Conservation (phyloP, 2,797 vertebrate genomes). For the Enteromius viviparus region DNA sequence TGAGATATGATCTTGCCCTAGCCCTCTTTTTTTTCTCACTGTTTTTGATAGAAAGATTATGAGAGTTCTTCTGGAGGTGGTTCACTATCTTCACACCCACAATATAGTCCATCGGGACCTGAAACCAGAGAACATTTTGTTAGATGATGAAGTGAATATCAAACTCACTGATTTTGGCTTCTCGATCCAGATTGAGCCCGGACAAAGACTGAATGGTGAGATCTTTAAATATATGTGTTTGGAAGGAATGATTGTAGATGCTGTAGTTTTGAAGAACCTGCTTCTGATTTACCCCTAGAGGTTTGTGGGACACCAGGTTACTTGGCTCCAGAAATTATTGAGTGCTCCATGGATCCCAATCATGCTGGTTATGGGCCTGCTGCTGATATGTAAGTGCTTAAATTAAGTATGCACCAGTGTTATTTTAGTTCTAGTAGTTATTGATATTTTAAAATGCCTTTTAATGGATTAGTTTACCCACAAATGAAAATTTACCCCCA, state of each 20-base stretch:
- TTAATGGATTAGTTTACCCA: not conserved
- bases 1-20: not conserved
- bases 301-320: slow-evolving; percentile 95
- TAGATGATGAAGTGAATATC: slow-evolving; percentile 94
- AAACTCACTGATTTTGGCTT: slow-evolving; percentile 97
- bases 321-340: slow-evolving; percentile 93
- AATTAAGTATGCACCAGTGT: not conserved
- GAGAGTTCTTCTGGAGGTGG: slow-evolving; percentile 89
- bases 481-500: not conserved
- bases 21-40: slow-evolving; percentile 17
- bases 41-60: slow-evolving; percentile 87
- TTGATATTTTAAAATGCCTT: not conserved
- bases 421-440: not conserved
- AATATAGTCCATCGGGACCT: slow-evolving; percentile 93
- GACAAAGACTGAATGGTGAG: slow-evolving; percentile 86
- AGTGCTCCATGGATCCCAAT: slow-evolving; percentile 91
- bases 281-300: slow-evolving; percentile 73
- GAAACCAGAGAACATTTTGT: slow-evolving; percentile 95
- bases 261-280: not conserved
- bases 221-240: not conserved
- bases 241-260: not conserved
- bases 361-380: slow-evolving; percentile 87
- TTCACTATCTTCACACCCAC: slow-evolving; percentile 85
- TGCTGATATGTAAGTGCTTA: slow-evolving; percentile 89
- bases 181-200: slow-evolving; percentile 81